These are phyloP conservation scores for Lutjanus campechanus DNA, from an alignment of 2,797 vertebrate genomes.

Conservation along the genomic window DNA sequence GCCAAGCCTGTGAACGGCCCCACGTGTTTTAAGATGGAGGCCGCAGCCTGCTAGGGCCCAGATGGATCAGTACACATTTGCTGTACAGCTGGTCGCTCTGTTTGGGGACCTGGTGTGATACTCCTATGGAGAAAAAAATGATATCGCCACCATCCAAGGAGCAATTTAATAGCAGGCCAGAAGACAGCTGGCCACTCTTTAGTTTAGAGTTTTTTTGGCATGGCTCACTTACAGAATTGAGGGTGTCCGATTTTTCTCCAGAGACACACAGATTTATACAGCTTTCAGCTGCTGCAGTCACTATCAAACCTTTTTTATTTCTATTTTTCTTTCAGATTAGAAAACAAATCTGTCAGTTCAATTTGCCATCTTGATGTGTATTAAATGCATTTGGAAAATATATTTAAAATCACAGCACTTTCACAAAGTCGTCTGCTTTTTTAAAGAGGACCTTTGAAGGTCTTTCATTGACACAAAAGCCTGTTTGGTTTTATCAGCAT, in stretches of 20 bases:
- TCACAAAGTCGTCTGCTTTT: slow-evolving; percentile 57
- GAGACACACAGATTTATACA: slow-evolving; percentile 86
- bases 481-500: slow-evolving; percentile 84
- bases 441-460: slow-evolving; percentile 81
- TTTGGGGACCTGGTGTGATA: slow-evolving; percentile 96
- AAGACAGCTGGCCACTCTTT: slow-evolving; percentile 90
- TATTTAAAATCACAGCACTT: slow-evolving; percentile 48
- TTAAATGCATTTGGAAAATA: slow-evolving; percentile 41
- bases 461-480: slow-evolving; percentile 86
- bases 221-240: slow-evolving; percentile 87
- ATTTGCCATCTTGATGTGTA: slow-evolving; percentile 43
- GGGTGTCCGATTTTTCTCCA: slow-evolving; percentile 88
- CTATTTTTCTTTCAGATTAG: slow-evolving; percentile 69
- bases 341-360: slow-evolving; percentile 52
- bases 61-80: slow-evolving; percentile 95
- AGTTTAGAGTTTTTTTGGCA: slow-evolving; percentile 90
- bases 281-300: slow-evolving; percentile 85
- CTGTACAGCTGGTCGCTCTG: slow-evolving; percentile 97
- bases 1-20: slow-evolving; percentile 87
- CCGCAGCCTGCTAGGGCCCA: slow-evolving; percentile 92
- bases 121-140: slow-evolving; percentile 95
- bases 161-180: slow-evolving; percentile 90
- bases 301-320: slow-evolving; percentile 79
- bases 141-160: slow-evolving; percentile 89
- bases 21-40: slow-evolving; percentile 93